A percentile compares a stretch with the other conserved stretches of the same genome.
phyloP scores from a whole-genome alignment of 2,797 vertebrate genomes.

The Apodemus agrarius region DNA sequence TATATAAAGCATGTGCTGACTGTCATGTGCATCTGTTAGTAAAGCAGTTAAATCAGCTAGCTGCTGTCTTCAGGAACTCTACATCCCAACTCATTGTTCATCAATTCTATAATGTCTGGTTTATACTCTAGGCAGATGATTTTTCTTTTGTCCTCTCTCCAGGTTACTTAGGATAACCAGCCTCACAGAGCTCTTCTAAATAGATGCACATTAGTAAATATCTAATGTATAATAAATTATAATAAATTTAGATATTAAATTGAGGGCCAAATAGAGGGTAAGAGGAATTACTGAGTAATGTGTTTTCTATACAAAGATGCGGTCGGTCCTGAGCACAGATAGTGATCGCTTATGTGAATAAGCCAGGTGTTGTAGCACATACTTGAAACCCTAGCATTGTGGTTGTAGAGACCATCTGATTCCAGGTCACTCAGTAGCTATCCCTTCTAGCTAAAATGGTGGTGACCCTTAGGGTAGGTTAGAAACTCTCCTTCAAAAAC shows the following conservation, averaged over 20 bases:
- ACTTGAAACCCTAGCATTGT: background rate
- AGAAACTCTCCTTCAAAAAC: background rate
- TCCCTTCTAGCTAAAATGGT: background rate
- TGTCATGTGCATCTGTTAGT: slow-evolving; percentile 21
- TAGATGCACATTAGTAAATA: background rate
- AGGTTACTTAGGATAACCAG: background rate
- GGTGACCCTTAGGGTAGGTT: background rate
- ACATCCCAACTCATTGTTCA: background rate
- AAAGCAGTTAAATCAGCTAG: slow-evolving; percentile 15
- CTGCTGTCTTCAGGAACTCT: background rate
- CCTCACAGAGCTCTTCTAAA: background rate
- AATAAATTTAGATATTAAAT: background rate
- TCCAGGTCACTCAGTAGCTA: background rate
- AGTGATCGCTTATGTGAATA: background rate
- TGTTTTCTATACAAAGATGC: background rate
- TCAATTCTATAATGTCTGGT: slow-evolving; percentile 8
- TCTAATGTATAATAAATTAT: background rate
- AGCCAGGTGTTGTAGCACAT: background rate
- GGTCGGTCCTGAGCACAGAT: background rate
- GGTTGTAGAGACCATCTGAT: background rate
- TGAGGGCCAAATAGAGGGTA: background rate
- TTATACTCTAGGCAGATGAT: background rate
- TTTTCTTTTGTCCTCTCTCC: background rate
- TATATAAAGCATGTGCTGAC: slow-evolving; percentile 29
- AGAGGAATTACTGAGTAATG: background rate